Base-by-base conservation (phyloP, 2,113 vertebrate species). In the Coregonus clupeaformis region DNA sequence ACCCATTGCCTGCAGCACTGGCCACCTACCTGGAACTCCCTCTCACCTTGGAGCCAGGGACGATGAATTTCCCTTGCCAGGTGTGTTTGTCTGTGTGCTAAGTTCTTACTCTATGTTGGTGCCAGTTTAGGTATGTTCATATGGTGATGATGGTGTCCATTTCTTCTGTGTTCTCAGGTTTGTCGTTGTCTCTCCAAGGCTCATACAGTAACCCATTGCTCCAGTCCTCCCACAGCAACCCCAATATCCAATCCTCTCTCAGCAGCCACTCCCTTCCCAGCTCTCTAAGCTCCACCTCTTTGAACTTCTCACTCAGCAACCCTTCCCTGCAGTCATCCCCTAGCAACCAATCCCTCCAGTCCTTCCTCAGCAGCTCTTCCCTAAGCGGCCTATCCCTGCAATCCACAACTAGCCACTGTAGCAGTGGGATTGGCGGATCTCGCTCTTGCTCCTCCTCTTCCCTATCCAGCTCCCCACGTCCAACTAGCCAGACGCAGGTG, bases 281-380 rank as follows among this genome's bases (percentile, higher is more conserved):
- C 73, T 93, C 91, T 70, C 92, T 94, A 85, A 95, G 92, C 92
- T 93, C 93, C 84, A 85, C 92, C 4, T 93, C 92, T 88, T 83
- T 95, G 77, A 91, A 93, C 74, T 89, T 92, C 74, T 94, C 94
- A 78, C 93, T 94, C 76, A 94, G 93, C 88, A 94, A 94, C 9
- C 93, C 94, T 79, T 94, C 94, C 82, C 92, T 94, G 29, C 92
- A 94, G 73, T 86, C 86, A 7, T 86, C 84, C 13, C 81, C 84
- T 74, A 89, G 87, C 69, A 87, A 75, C 82, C 84, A 91, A 59
- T 93, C 93, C 9, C 93, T 94, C 42, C 94, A 91, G 76, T 92
- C 92, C 68, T 94, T 93, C 79, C 94, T 94, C 62, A 94, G 93
- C 75, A 94, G 94, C 86, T 94, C 94, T 68, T 94, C 94, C 3